Percentiles rank a stretch among this genome's conserved stretches.
phyloP scores from a whole-genome alignment of 2,113 vertebrate genomes.

The Hyaena hyaena region DNA sequence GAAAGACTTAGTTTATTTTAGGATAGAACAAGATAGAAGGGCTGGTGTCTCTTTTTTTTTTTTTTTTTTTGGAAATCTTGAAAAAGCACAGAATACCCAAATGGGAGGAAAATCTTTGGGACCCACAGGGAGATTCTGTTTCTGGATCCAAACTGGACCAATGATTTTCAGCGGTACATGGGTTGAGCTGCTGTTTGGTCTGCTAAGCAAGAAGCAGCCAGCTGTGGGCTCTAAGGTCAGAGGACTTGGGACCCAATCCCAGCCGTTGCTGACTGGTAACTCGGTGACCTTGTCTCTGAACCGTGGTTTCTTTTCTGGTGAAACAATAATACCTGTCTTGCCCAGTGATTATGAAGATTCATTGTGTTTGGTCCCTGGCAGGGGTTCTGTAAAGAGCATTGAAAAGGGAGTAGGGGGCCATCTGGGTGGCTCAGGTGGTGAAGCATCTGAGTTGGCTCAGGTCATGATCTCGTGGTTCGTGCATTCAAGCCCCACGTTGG shows the following conservation, averaged over 20 bases:
- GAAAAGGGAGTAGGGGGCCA: background rate
- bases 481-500: no score
- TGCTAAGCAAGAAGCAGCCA: background rate
- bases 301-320: constrained; percentile 41
- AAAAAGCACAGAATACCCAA: background rate
- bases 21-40: background rate
- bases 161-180: background rate
- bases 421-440: no score
- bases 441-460: no score
- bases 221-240: background rate
- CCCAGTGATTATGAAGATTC: constrained; percentile 20
- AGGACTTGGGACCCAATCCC: background rate
- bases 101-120: background rate
- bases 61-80: background rate
- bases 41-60: background rate
- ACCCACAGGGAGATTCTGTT: background rate
- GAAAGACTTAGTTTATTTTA: background rate
- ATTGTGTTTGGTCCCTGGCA: background rate
- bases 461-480: no score
- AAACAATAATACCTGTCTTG: constrained; percentile 1
- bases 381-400: background rate
- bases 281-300: background rate
- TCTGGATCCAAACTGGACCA: background rate
- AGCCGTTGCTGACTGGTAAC: background rate
- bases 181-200: background rate